phyloP scores from a whole-genome alignment of 1,140 invertebrate species.

The Drosophila tani region DNA sequence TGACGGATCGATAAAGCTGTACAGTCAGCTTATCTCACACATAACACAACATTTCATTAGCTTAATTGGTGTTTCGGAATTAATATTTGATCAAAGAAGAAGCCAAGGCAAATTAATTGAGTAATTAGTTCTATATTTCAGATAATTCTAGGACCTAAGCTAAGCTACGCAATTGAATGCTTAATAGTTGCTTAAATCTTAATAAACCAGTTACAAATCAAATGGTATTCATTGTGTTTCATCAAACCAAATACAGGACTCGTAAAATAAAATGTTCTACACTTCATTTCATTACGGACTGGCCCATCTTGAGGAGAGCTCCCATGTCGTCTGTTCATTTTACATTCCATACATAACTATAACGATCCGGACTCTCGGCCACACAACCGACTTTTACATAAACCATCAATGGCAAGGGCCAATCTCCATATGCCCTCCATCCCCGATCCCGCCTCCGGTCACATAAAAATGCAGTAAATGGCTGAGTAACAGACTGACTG shows the following conservation, averaged over 20 bases:
- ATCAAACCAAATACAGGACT: neutral
- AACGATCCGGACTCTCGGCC: conserved; percentile 11
- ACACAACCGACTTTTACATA: conserved; percentile 41
- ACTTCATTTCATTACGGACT: conserved; percentile 6
- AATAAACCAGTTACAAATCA: neutral
- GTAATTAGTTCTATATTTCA: too few relatives aligned
- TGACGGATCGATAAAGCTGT: neutral
- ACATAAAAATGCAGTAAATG: conserved; percentile 71
- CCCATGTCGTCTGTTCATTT: conserved; percentile 22
- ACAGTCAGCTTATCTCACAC: neutral
- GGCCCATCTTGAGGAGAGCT: conserved; percentile 7
- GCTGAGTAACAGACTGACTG: conserved; percentile 42
- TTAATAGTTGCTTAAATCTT: neutral
- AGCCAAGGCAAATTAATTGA: neutral
- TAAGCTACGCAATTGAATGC: neutral
- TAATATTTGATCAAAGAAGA: neutral
- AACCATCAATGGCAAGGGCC: conserved; percentile 35
- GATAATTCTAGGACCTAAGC: neutral
- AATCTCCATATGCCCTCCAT: conserved; percentile 25
- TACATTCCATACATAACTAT: conserved; percentile 27
- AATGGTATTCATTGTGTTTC: conserved; percentile 4
- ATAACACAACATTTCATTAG: neutral
- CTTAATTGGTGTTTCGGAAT: neutral
- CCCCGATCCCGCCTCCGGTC: conserved; percentile 7
- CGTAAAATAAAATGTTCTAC: conserved; percentile 16